These are phyloP conservation scores for Sylvietta virens DNA, from an alignment of 2,113 vertebrate species.

Conservation along the genomic window DNA sequence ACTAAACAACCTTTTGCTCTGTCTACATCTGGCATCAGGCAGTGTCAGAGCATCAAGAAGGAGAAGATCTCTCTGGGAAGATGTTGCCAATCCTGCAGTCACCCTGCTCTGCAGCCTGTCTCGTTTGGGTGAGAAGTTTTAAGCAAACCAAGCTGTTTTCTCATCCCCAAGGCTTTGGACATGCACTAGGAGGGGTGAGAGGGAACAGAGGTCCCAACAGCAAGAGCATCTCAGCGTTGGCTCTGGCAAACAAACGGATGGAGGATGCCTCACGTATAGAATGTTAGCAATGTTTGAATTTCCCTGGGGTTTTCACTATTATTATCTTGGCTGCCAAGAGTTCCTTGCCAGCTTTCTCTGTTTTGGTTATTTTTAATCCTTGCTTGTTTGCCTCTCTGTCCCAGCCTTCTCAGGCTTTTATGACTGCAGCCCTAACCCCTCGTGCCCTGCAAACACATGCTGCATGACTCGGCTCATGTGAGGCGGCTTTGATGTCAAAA, in stretches of 20 bases:
- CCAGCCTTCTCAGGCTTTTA: not conserved
- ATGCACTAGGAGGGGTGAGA: not conserved
- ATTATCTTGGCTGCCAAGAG: conserved; percentile 39
- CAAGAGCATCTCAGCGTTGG: not conserved
- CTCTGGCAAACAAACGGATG: not conserved
- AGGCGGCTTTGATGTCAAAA: conserved; percentile 30
- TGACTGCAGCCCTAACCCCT: not conserved
- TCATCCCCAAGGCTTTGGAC: not conserved
- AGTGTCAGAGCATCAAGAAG: rapidly evolving
- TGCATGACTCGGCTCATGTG: not conserved
- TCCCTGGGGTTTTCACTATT: not conserved
- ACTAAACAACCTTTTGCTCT: not conserved
- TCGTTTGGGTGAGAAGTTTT: not conserved
- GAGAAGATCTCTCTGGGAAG: not conserved
- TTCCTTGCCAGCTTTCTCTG: conserved; percentile 16
- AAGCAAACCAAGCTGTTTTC: not conserved
- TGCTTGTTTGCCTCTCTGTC: conserved; percentile 12
- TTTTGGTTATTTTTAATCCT: conserved; percentile 51
- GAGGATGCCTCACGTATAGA: not conserved
- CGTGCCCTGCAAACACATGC: conserved; percentile 23
- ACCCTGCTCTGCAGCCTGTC: not conserved
- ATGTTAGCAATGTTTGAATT: not conserved
- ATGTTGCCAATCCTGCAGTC: not conserved
- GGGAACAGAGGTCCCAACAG: conserved; percentile 3
- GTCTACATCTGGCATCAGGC: rapidly evolving